A percentile compares a stretch with the other conserved stretches of the same genome.
Conservation (phyloP, 2,888 invertebrate species). For the Chrysolina haemoptera region DNA sequence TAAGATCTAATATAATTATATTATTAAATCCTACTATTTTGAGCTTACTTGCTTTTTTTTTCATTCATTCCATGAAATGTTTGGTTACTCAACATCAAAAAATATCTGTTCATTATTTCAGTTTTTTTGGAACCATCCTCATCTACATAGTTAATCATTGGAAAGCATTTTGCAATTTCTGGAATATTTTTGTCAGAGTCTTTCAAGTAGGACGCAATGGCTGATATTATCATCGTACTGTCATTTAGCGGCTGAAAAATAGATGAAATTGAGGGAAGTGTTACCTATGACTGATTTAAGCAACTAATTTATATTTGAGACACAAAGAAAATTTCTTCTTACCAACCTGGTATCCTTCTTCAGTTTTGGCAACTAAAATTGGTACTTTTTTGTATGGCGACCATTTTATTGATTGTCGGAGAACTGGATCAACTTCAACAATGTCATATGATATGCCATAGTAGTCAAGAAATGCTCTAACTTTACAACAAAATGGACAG, state of each 20-base stretch:
- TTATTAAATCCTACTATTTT: no score
- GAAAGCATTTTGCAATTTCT: conserved; percentile 85
- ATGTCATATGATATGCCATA: conserved; percentile 95
- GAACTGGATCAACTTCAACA: conserved; percentile 97
- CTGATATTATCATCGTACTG: conserved; percentile 94
- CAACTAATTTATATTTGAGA: no score
- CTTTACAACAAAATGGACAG: conserved; percentile 98
- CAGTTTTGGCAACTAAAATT: conserved; percentile 84
- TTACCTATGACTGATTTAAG: no score
- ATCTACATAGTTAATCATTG: conserved; percentile 78
- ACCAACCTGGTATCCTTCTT: conserved; percentile 80
- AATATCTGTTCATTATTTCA: conserved; percentile 91
- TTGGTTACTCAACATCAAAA: conserved; percentile 83
- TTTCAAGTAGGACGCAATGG: conserved; percentile 83
- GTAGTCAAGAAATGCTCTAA: conserved; percentile 91
- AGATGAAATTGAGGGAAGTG: conserved; percentile 40
- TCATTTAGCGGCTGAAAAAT: conserved; percentile 87
- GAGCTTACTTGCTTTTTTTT: conserved; percentile 74
- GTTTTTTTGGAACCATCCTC: conserved; percentile 78
- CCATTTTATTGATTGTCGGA: conserved; percentile 93
- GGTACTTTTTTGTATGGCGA: conserved; percentile 96
- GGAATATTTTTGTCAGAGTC: conserved; percentile 75
- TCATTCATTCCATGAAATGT: conserved; percentile 68
- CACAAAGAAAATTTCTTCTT: not conserved
- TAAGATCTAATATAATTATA: no score